Base-by-base conservation (phyloP, 2,888 invertebrate genomes). In the Ormyrus thymus region DNA sequence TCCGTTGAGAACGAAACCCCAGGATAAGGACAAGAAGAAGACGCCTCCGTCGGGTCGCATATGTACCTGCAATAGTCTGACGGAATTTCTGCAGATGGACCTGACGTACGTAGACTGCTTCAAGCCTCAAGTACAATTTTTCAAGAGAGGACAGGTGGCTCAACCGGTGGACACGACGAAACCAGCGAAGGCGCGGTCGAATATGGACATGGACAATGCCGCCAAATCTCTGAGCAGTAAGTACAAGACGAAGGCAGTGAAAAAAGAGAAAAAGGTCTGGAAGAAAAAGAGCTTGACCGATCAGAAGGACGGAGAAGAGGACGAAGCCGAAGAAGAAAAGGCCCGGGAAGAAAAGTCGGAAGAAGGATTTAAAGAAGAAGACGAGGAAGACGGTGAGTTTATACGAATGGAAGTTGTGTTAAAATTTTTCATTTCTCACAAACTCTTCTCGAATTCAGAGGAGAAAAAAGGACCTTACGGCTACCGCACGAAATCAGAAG, bases 401-500 rank as follows among this genome's bases (percentile, higher is more conserved):
- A 64, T 29, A 29, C 56, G 71, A 48, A 58, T 43, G 13, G 0
- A 64, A 48, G 1, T 62, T 10, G 0, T 48, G 1, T 48, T 2
- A 9, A n/a, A 65, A 68, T 7, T 51, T 61, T 29, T 29, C 2
- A 29, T 29, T 29, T 29, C 29, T 29, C 29, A 3, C 0, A 29
- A 0, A 29, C 4, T 29, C 29, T 29, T 29, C 29, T 29, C 29
- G 4, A 29, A 29, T 29, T 13, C 9, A 72, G 46, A 13, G 1
- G 55, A 45, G 0, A 72, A 61, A 9, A 84, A 81, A n/a, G 84
- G 82, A 46, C 84, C 87, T 0, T 87, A 84, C 8, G 85, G 85
- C 3, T 86, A 84, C 81, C 80, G 77, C 65, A 86, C 86, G 0
- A 81, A 81, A 29, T 88, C 88, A 1, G 85, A 88, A 55, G 82